These are phyloP conservation scores for Arenaria interpres DNA, from an alignment of 2,113 vertebrate species.

Conservation along the genomic window DNA sequence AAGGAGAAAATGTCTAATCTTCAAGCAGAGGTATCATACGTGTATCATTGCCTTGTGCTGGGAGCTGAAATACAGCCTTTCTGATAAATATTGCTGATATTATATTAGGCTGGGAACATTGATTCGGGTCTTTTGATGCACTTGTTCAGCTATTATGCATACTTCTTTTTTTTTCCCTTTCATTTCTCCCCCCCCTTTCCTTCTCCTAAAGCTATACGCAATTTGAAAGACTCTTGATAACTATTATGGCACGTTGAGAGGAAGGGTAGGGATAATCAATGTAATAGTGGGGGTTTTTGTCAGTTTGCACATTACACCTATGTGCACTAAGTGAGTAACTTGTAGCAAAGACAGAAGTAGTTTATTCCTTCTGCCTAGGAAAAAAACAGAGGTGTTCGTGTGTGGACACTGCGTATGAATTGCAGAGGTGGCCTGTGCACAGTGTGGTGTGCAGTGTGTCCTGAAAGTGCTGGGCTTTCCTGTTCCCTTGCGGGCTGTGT, in stretches of 20 bases:
- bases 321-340: background rate
- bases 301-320: background rate
- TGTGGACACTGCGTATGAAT: background rate
- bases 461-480: rapidly evolving
- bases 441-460: rapidly evolving
- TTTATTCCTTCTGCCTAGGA: background rate
- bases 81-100: background rate
- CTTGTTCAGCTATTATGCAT: background rate
- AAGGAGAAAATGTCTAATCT: background rate
- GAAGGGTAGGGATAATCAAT: background rate
- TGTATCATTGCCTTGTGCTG: background rate
- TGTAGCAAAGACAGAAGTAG: background rate
- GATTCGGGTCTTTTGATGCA: background rate
- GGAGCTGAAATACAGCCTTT: background rate
- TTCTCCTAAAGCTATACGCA: background rate
- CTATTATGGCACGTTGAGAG: background rate
- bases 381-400: rapidly evolving
- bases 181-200: rapidly evolving
- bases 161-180: no score
- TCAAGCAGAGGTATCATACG: background rate
- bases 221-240: background rate
- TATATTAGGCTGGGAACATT: background rate
- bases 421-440: background rate
- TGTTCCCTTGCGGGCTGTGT: rapidly evolving
- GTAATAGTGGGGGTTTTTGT: rapidly evolving